Evolutionary conservation across 2,113 vertebrate genomes (phyloP).

Genomic region (Engystomops pustulosus): DNA sequence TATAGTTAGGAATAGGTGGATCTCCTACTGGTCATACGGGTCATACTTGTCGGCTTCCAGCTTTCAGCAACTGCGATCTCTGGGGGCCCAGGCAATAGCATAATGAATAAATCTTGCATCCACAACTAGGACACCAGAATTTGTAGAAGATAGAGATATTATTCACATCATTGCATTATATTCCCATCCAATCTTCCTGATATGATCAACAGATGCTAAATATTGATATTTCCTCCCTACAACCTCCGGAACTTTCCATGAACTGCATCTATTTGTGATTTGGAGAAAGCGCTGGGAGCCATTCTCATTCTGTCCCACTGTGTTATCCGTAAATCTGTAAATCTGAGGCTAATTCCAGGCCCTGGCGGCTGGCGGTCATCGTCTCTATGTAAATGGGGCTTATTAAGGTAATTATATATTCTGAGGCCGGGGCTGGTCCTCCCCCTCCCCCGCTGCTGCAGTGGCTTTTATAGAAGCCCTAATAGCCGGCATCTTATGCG

Average conservation of each 20-base stretch:
- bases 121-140: no score
- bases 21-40: no score
- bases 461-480: constrained; percentile 29
- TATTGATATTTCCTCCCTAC: background rate
- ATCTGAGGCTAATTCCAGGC: constrained; percentile 4
- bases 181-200: background rate
- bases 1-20: no score
- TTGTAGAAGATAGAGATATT: no score
- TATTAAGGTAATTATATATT: constrained; percentile 35
- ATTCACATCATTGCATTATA: background rate
- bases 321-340: background rate
- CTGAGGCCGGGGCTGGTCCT: background rate
- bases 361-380: background rate
- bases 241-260: background rate
- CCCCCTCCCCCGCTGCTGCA: constrained; percentile 26
- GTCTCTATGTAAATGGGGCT: constrained; percentile 13
- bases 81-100: no score
- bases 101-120: no score
- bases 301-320: background rate
- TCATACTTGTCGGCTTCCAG: no score
- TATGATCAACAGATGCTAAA: background rate
- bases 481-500: constrained; percentile 19
- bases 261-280: constrained; percentile 1
- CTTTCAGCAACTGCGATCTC: no score
- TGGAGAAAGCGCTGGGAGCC: background rate